Evolutionary conservation across 1,140 invertebrate genomes (phyloP).

Genomic region (Scaptomyza graminum): DNA sequence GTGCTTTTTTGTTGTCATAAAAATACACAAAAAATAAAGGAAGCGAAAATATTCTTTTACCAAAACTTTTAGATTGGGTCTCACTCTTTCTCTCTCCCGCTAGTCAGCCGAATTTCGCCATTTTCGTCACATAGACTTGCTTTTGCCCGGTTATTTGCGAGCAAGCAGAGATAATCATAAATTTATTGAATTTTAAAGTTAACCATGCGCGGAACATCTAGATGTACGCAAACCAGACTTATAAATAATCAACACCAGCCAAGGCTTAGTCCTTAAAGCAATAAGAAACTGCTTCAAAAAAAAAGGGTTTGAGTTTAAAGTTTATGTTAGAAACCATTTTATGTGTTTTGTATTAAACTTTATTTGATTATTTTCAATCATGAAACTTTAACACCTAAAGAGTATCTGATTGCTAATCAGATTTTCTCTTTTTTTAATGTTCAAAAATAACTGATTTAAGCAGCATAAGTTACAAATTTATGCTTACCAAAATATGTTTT

Average conservation of each 20-base stretch:
- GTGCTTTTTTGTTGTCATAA: slow-evolving; percentile 18
- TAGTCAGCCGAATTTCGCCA: slow-evolving; percentile 34
- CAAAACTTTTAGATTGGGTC: slow-evolving; percentile 20
- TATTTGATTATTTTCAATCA: too few species aligned
- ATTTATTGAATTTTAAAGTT: slow-evolving; percentile 80
- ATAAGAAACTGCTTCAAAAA: slow-evolving; percentile 19
- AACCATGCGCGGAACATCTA: slow-evolving; percentile 27
- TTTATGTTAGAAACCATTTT: too few species aligned
- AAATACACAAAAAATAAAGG: slow-evolving; percentile 14
- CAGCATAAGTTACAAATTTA: slow-evolving; percentile 7
- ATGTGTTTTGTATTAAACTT: too few species aligned
- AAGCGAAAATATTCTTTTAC: slow-evolving; percentile 17
- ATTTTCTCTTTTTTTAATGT: not conserved
- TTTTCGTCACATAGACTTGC: slow-evolving; percentile 45
- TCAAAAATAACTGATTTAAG: not conserved
- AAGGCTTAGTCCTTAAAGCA: slow-evolving; percentile 12
- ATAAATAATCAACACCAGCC: slow-evolving; percentile 57
- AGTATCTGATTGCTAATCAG: not conserved
- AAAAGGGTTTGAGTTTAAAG: not conserved
- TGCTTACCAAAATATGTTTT: not conserved
- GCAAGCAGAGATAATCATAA: slow-evolving; percentile 65
- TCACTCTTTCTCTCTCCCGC: slow-evolving; percentile 5
- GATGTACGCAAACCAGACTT: slow-evolving; percentile 38
- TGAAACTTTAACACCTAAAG: not conserved
- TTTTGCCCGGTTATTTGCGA: slow-evolving; percentile 28